These are phyloP conservation scores for Pachyuromys duprasi DNA, from an alignment of 2,797 vertebrate species.

Conservation along the genomic window DNA sequence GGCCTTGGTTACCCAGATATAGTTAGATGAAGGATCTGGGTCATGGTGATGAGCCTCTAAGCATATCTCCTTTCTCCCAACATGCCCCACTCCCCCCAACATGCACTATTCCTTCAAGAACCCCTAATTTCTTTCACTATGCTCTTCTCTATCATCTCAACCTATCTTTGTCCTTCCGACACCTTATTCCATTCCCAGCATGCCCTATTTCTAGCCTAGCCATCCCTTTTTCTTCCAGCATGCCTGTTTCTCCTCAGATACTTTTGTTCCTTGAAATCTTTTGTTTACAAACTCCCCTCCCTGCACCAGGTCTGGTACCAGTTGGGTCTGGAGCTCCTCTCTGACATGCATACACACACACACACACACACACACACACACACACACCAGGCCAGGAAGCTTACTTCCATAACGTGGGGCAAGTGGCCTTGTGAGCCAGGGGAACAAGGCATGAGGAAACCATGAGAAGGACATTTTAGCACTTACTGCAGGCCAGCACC, in stretches of 20 bases:
- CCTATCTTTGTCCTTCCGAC: neutral
- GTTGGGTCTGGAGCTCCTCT: neutral
- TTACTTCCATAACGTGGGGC: neutral
- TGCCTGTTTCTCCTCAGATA: neutral
- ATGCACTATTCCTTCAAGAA: neutral
- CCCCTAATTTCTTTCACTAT: too few relatives aligned
- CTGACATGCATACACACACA: neutral
- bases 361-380: too few relatives aligned
- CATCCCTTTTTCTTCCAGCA: neutral
- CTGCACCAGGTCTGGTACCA: neutral
- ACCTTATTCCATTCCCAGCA: neutral
- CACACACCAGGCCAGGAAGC: neutral
- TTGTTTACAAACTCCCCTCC: neutral
- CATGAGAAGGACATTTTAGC: neutral
- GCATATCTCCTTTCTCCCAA: neutral
- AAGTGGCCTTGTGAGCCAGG: neutral
- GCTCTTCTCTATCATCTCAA: neutral
- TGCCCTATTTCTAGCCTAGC: neutral
- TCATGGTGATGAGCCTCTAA: neutral
- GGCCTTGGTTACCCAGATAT: accelerated
- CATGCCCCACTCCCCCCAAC: neutral
- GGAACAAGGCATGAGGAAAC: neutral
- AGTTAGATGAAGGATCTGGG: accelerated
- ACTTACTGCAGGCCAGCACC: neutral
- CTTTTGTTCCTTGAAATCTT: neutral